Conservation (phyloP, 1,140 invertebrate genomes). For the Ruditapes philippinarum region DNA sequence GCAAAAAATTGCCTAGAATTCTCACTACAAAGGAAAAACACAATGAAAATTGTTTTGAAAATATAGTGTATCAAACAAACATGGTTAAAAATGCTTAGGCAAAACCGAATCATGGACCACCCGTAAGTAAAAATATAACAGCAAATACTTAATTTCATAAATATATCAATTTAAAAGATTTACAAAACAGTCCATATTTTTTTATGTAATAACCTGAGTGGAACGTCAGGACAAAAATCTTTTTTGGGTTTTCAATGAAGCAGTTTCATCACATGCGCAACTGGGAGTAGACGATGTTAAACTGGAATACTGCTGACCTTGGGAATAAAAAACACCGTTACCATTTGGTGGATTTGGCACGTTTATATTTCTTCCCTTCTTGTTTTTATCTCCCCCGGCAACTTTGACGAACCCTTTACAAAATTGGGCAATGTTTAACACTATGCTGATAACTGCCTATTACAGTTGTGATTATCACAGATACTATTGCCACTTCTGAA, state of each 20-base stretch:
- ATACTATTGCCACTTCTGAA: conserved; percentile 42
- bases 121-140: no score
- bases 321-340: background rate
- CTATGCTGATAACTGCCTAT: conserved; percentile 15
- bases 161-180: no score
- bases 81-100: no score
- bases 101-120: no score
- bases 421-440: background rate
- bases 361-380: conserved; percentile 18
- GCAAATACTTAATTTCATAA: no score
- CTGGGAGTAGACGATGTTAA: conserved; percentile 4
- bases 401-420: conserved; percentile 26
- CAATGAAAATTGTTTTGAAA: no score
- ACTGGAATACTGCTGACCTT: conserved; percentile 23
- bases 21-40: no score
- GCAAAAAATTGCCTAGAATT: no score
- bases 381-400: background rate
- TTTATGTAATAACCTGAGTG: no score
- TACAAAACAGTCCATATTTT: no score
- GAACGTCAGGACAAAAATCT: background rate
- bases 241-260: background rate
- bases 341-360: background rate
- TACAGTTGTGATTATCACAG: conserved; percentile 1
- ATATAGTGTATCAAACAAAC: no score
- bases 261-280: conserved; percentile 6